A percentile compares a stretch with the other conserved stretches of the same genome.
Conservation (phyloP, 1,140 invertebrate genomes). For the Drosophila triauraria region DNA sequence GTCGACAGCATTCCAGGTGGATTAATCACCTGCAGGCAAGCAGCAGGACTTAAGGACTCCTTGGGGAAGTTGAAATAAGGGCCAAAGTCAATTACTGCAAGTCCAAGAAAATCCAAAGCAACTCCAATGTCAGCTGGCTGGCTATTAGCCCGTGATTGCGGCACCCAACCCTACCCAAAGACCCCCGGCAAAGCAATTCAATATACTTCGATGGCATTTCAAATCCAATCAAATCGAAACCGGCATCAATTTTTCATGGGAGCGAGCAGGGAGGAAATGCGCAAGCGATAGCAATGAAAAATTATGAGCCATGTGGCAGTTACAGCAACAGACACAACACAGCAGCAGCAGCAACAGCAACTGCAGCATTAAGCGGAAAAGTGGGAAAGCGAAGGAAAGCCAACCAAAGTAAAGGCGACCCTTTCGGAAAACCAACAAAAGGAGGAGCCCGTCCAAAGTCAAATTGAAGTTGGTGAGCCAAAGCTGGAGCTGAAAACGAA, state of each 20-base stretch:
- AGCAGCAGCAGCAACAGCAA: constrained; percentile 6
- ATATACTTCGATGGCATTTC: constrained; percentile 67
- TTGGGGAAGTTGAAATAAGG: constrained; percentile 29
- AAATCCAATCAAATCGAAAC: constrained; percentile 76
- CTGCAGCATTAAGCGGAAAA: constrained; percentile 37
- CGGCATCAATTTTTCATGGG: constrained; percentile 71
- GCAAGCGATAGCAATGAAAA: constrained; percentile 65
- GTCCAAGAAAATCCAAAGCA: constrained; percentile 23
- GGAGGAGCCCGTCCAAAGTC: constrained; percentile 8
- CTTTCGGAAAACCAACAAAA: constrained; percentile 29
- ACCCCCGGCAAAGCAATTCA: constrained; percentile 52
- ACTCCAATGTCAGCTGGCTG: constrained; percentile 35
- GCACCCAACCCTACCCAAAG: not conserved
- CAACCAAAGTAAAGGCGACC: constrained; percentile 19
- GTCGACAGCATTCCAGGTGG: not conserved
- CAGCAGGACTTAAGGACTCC: not conserved
- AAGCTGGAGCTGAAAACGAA: constrained; percentile 3
- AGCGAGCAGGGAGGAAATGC: constrained; percentile 34
- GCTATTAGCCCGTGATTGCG: constrained; percentile 53
- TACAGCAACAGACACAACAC: constrained; percentile 43
- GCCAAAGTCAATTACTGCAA: constrained; percentile 53
- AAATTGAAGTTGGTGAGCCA: not conserved
- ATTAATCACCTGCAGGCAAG: constrained; percentile 41
- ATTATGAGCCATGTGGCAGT: constrained; percentile 77
- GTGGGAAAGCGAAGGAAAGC: not conserved